phyloP scores from a whole-genome alignment of 2,888 invertebrate genomes.

The Caenorhabditis imperialis region DNA sequence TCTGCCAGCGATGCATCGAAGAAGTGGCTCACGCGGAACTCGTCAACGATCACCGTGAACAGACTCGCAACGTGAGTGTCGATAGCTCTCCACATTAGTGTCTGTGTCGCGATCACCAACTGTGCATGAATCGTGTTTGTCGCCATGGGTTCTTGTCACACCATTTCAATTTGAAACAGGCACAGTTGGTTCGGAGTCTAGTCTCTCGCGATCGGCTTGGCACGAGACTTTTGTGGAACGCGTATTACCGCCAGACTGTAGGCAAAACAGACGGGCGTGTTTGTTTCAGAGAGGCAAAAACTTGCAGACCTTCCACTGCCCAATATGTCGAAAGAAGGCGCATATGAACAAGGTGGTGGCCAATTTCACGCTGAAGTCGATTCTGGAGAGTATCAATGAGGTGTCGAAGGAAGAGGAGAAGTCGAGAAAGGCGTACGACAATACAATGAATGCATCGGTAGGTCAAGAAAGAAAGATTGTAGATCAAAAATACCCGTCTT shows the following conservation, averaged over 20 bases:
- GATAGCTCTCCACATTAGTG: no score
- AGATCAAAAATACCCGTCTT: neutral
- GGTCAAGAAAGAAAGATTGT: neutral
- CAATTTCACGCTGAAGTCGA: slow-evolving; percentile 39
- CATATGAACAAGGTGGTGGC: slow-evolving; percentile 18
- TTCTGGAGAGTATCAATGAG: slow-evolving; percentile 51
- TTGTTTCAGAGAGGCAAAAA: neutral
- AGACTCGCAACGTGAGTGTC: slow-evolving; percentile 25
- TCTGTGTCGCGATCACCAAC: no score
- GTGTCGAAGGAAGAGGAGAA: slow-evolving; percentile 42
- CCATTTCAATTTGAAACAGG: slow-evolving; percentile 27
- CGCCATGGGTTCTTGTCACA: neutral
- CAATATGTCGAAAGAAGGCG: slow-evolving; percentile 42
- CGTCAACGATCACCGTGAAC: slow-evolving; percentile 12
- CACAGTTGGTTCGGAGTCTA: slow-evolving; percentile 29
- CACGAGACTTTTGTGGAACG: slow-evolving; percentile 28
- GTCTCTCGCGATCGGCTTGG: slow-evolving; percentile 32
- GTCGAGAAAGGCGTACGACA: slow-evolving; percentile 38
- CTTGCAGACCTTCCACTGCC: slow-evolving; percentile 47
- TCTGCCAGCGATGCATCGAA: slow-evolving; percentile 42
- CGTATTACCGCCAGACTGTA: slow-evolving; percentile 24
- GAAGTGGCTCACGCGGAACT: slow-evolving; percentile 29
- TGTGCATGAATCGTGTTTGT: neutral
- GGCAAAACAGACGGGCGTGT: no score
- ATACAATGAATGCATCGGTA: slow-evolving; percentile 36